Evolutionary conservation across 2,888 invertebrate species (phyloP), one percentile per base, ranked within the genome.

Genomic region (Syritta pipiens): DNA sequence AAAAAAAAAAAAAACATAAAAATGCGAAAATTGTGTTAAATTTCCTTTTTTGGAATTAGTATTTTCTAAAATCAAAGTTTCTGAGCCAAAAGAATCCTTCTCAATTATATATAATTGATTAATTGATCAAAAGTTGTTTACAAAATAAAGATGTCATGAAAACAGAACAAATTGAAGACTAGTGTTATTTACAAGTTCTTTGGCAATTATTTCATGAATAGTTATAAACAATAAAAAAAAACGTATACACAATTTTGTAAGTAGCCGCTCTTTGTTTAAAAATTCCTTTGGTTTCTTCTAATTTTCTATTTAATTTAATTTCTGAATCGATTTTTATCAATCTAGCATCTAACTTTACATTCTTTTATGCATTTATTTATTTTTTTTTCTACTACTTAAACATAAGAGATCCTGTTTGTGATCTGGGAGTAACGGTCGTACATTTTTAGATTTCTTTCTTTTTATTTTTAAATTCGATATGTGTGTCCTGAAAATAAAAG

Each of bases 391-490:
- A n/a, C n/a, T n/a, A n/a, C n/a, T n/a, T n/a, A n/a, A n/a, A n/a
- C n/a, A n/a, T n/a, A n/a, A n/a, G n/a, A n/a, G n/a, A n/a, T n/a
- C n/a, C n/a, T n/a, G n/a, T n/a, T n/a, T n/a, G n/a, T n/a, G n/a
- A n/a, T n/a, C n/a, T n/a, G n/a, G n/a, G n/a, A n/a, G n/a, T n/a
- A 22, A 60, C 12, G 28, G 32, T 59, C 35, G 3, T 2, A n/a
- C 40, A 7, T 12, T 7, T 17, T 51, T 30, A 24, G 4, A 4
- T 30, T 30, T 53, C 32, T 51, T 35, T 22, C 24, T 57, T 12
- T 24, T 55, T 42, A 37, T 42, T 32, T 35, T 77, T 81, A 71
- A 79, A 75, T 81, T 81, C 79, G 74, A 75, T 81, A 77, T 79
- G 72, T 81, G 74, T 65, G 60, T 22, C 51, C 40, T 30, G 62